Conservation (phyloP, 2,797 vertebrate species). For the Balearica regulorum region DNA sequence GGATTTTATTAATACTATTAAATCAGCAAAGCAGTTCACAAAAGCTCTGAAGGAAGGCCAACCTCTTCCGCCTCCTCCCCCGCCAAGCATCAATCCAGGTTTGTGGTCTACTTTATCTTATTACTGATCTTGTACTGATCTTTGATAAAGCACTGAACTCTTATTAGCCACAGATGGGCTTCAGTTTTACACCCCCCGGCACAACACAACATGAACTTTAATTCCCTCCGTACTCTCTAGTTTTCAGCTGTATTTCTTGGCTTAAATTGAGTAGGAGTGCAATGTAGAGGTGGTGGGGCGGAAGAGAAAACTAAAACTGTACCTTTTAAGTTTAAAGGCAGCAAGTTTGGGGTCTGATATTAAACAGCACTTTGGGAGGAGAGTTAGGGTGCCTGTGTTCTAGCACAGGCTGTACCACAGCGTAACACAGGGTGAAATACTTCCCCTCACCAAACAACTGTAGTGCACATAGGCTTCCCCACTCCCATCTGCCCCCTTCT, state of each 20-base stretch:
- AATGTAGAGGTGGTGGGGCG: neutral
- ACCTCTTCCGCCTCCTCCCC: conserved; percentile 38
- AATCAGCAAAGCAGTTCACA: conserved; percentile 41
- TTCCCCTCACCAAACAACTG: neutral
- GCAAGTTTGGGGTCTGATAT: neutral
- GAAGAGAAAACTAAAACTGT: neutral
- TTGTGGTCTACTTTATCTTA: neutral
- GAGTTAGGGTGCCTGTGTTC: neutral
- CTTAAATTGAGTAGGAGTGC: neutral
- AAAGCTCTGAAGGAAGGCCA: conserved; percentile 46
- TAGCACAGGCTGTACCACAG: neutral
- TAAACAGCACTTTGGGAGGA: neutral
- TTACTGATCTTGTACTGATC: neutral
- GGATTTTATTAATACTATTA: conserved; percentile 59
- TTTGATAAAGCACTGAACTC: neutral
- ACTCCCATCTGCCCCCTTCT: fast-evolving
- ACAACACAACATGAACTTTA: neutral
- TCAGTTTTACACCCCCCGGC: neutral
- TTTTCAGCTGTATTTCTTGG: neutral
- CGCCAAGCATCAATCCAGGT: conserved; percentile 58
- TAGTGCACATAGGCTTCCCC: neutral
- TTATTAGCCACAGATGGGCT: neutral
- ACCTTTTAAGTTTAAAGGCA: neutral
- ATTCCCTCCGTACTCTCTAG: neutral
- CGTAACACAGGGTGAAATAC: neutral